Evolutionary conservation across 2,113 vertebrate genomes (phyloP).

Genomic region (Tragelaphus buxtoni): DNA sequence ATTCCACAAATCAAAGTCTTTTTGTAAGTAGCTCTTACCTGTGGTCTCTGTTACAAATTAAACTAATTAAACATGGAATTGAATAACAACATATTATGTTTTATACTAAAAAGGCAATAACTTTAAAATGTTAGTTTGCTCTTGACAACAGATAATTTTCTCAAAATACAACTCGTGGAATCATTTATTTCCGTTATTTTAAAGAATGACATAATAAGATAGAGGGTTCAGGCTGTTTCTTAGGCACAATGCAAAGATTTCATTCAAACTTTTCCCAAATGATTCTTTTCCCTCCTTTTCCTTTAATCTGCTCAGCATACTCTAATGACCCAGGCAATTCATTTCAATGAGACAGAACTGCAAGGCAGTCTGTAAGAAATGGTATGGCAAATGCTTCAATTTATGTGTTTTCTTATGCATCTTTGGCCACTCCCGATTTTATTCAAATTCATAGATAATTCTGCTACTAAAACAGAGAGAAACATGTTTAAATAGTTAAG

Average conservation of each 20-base stretch:
- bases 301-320: neutral
- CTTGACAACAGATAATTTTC: conserved; percentile 7
- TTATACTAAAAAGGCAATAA: conserved; percentile 4
- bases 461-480: neutral
- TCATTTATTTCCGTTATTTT: neutral
- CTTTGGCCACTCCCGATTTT: conserved; percentile 7
- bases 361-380: neutral
- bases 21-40: neutral
- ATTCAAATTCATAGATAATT: conserved; percentile 26
- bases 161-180: neutral
- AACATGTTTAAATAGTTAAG: neutral
- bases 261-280: neutral
- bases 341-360: conserved; percentile 28
- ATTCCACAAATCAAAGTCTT: neutral
- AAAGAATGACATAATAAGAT: neutral
- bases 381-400: neutral
- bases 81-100: neutral
- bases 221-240: neutral
- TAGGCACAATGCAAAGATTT: neutral
- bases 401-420: neutral
- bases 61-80: conserved; percentile 1
- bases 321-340: conserved; percentile 16
- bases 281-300: neutral
- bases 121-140: conserved; percentile 19
- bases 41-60: neutral